Percentiles rank a stretch among this genome's conserved stretches.
Conservation (phyloP, 1,140 invertebrate species). For the Drosophila setifemur region DNA sequence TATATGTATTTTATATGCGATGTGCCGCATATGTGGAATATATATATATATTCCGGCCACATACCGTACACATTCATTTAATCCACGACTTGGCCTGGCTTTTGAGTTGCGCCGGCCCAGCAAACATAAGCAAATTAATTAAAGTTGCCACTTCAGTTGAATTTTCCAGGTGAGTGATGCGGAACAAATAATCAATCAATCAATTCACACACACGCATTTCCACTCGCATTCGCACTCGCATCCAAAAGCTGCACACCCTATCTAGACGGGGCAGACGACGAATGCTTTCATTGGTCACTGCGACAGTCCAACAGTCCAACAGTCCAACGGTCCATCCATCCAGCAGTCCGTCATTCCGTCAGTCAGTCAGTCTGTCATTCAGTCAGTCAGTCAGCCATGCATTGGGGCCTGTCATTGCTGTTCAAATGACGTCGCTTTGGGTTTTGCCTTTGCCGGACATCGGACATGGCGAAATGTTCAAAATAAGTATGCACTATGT, state of each 20-base stretch:
- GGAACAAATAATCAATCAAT: slow-evolving; percentile 82
- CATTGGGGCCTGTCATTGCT: slow-evolving; percentile 58
- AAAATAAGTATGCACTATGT: slow-evolving; percentile 72
- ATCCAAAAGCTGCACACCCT: slow-evolving; percentile 61
- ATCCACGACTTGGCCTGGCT: slow-evolving; percentile 28
- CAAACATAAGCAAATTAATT: slow-evolving; percentile 80
- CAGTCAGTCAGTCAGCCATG: slow-evolving; percentile 15
- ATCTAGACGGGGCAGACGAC: slow-evolving; percentile 67
- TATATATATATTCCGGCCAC: background rate
- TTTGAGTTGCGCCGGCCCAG: slow-evolving; percentile 28
- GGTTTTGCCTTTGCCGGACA: slow-evolving; percentile 31
- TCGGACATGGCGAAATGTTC: slow-evolving; percentile 71
- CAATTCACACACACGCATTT: slow-evolving; percentile 65
- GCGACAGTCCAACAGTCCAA: slow-evolving; percentile 30
- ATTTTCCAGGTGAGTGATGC: slow-evolving; percentile 82
- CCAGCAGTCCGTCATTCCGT: slow-evolving; percentile 22
- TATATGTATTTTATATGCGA: too few species aligned
- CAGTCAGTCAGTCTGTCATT: slow-evolving; percentile 37
- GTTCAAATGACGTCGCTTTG: slow-evolving; percentile 54
- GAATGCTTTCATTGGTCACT: slow-evolving; percentile 52
- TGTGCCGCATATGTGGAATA: background rate
- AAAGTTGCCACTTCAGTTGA: slow-evolving; percentile 82
- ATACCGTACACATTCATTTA: background rate
- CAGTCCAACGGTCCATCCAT: slow-evolving; percentile 39
- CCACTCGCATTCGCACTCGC: slow-evolving; percentile 12